phyloP scores from a whole-genome alignment of 2,888 invertebrate genomes.

The Nephrocerus scutellatus region DNA sequence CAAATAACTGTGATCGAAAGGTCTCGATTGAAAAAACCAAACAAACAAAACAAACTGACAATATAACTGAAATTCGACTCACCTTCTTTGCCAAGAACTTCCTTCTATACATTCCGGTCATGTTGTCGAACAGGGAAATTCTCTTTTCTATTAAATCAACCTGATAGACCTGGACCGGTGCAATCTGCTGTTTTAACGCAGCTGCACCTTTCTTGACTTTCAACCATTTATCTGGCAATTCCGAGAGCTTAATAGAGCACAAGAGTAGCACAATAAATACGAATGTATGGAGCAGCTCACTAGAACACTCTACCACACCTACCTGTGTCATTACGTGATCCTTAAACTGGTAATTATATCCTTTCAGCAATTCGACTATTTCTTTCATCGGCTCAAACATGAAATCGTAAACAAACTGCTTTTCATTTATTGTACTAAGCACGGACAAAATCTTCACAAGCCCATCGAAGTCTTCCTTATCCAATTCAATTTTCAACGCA shows the following conservation, averaged over 20 bases:
- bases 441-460: conserved; percentile 78
- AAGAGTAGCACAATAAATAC: background rate
- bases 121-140: conserved; percentile 70
- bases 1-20: conserved; percentile 50
- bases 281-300: background rate
- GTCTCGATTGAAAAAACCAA: no score
- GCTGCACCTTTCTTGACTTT: conserved; percentile 77
- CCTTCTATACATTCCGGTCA: conserved; percentile 69
- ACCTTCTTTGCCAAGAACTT: conserved; percentile 56
- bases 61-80: conserved; percentile 48
- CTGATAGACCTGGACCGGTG: conserved; percentile 82
- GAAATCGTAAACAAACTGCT: conserved; percentile 68
- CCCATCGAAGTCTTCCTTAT: conserved; percentile 80
- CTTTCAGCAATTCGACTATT: conserved; percentile 74
- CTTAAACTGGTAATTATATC: conserved; percentile 80
- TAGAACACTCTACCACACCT: background rate
- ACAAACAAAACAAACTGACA: background rate
- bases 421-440: conserved; percentile 69
- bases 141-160: conserved; percentile 79
- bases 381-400: conserved; percentile 87
- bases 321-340: conserved; percentile 71
- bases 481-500: conserved; percentile 64
- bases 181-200: conserved; percentile 75
- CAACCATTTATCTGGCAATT: conserved; percentile 83
- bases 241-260: conserved; percentile 51